phyloP scores from a whole-genome alignment of 92 coral and sea anemone genomes.

The Porites evermanni region DNA sequence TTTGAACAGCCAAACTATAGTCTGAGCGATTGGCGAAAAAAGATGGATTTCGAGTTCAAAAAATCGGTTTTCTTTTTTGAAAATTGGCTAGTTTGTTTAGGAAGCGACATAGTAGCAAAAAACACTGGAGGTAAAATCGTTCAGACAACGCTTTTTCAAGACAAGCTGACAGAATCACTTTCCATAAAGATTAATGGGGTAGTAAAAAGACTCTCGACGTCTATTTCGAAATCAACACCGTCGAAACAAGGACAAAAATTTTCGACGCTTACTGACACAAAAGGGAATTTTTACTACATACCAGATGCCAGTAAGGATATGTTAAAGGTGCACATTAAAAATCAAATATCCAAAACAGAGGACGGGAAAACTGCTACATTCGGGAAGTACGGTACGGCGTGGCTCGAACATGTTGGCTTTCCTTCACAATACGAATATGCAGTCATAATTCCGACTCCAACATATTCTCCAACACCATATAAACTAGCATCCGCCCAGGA shows the following conservation, averaged over 20 bases:
- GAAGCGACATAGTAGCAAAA: conserved; percentile 60
- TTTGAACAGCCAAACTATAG: conserved; percentile 58
- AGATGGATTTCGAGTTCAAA: conserved; percentile 54
- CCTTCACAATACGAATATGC: conserved; percentile 22
- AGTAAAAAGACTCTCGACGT: conserved; percentile 6
- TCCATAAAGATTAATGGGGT: conserved; percentile 52
- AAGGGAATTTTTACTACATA: conserved; percentile 72
- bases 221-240: background rate
- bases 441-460: conserved; percentile 44
- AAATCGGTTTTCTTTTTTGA: conserved; percentile 79
- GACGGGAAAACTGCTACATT: conserved; percentile 14
- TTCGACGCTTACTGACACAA: conserved; percentile 59
- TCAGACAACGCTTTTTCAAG: conserved; percentile 79
- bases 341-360: conserved; percentile 45
- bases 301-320: conserved; percentile 38
- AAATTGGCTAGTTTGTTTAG: conserved; percentile 67
- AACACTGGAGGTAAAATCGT: conserved; percentile 19
- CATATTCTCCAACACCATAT: conserved; percentile 6
- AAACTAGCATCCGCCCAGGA: conserved; percentile 39
- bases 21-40: background rate
- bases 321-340: conserved; percentile 47
- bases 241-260: background rate
- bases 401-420: conserved; percentile 60
- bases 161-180: conserved; percentile 36
- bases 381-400: conserved; percentile 66